phyloP scores from a whole-genome alignment of 2,113 vertebrate genomes.

The Varanus komodoensis region DNA sequence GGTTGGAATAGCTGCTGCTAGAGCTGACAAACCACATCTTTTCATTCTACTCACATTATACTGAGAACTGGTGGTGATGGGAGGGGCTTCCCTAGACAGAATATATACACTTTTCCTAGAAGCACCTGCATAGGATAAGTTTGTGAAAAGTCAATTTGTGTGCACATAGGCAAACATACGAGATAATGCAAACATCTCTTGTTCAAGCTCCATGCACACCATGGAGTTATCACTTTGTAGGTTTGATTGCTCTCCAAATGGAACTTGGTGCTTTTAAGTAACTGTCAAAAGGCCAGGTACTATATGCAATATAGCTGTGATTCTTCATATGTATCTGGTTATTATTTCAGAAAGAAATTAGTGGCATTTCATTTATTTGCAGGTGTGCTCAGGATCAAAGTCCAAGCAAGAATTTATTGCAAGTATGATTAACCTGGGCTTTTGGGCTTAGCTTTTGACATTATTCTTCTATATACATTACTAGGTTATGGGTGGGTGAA shows the following conservation, averaged over 20 bases:
- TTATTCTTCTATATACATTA: background rate
- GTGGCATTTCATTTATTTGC: background rate
- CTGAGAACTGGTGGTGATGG: too few relatives aligned
- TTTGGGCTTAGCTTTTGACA: background rate
- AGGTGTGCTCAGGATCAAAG: too few relatives aligned
- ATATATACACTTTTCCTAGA: background rate
- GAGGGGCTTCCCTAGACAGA: constrained; percentile 1
- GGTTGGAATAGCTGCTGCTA: background rate
- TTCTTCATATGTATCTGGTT: background rate
- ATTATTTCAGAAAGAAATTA: background rate
- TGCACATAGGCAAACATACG: background rate
- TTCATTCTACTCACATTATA: background rate
- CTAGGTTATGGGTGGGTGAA: too few relatives aligned
- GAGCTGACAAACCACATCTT: background rate
- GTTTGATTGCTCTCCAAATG: background rate
- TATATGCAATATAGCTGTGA: background rate
- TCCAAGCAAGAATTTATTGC: background rate
- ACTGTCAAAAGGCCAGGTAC: background rate
- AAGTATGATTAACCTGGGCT: background rate
- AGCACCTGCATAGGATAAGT: background rate
- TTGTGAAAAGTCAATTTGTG: background rate
- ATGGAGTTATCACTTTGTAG: background rate
- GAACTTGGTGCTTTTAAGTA: background rate
- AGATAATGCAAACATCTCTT: background rate
- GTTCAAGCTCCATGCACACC: too few relatives aligned